These are phyloP conservation scores for Myioborus miniatus DNA, from an alignment of 2,797 vertebrate species.

Conservation along the genomic window DNA sequence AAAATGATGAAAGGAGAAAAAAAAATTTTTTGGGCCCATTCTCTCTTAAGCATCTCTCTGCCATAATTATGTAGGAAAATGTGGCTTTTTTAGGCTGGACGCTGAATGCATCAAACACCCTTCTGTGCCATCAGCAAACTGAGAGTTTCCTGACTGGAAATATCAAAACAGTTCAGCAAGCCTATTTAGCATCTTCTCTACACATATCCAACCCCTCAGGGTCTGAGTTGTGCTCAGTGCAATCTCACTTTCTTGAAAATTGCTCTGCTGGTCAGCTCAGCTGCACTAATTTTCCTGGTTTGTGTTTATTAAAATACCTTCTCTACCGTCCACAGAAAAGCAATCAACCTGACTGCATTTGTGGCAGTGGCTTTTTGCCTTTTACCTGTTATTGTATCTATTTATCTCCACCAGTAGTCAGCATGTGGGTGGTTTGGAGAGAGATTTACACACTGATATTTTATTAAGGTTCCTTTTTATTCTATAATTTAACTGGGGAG, in stretches of 20 bases:
- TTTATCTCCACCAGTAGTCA: conserved; percentile 23
- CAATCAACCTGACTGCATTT: background rate
- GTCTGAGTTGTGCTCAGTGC: background rate
- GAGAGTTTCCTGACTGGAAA: background rate
- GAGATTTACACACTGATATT: conserved; percentile 23
- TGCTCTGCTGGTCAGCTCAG: background rate
- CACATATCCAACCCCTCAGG: background rate
- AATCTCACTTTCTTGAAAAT: background rate
- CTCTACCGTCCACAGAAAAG: background rate
- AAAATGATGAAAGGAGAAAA: background rate
- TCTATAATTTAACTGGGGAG: conserved; percentile 30
- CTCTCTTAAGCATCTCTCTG: background rate
- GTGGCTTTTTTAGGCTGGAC: background rate
- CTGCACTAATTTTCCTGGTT: conserved; percentile 8
- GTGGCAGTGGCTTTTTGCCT: conserved; percentile 1
- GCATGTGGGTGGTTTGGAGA: conserved; percentile 47
- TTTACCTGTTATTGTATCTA: conserved; percentile 9
- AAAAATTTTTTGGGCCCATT: background rate
- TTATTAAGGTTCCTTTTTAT: conserved; percentile 33
- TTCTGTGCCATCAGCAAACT: background rate
- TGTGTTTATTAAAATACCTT: background rate
- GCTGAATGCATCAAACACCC: background rate
- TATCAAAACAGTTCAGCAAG: background rate
- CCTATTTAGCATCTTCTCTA: background rate
- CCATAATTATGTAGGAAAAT: background rate